These are phyloP conservation scores for Eulacestoma nigropectus DNA, from an alignment of 2,113 vertebrate genomes.

Conservation along the genomic window DNA sequence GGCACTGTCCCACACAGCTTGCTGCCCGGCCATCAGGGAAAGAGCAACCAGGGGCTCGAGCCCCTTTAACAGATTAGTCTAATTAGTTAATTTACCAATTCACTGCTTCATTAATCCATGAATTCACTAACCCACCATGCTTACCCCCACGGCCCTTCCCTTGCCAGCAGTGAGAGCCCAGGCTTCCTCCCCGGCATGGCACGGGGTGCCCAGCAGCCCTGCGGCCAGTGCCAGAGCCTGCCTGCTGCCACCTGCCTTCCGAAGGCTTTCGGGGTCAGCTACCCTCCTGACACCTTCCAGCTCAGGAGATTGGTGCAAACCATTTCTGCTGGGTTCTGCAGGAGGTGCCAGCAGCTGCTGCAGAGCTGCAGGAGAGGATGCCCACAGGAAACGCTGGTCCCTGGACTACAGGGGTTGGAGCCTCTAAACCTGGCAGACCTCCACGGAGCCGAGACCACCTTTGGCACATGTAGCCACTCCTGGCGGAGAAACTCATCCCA, in stretches of 20 bases:
- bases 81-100: background rate
- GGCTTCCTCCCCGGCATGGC: accelerated
- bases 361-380: background rate
- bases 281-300: background rate
- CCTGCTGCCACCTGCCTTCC: background rate
- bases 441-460: background rate
- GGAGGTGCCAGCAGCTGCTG: accelerated
- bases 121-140: background rate
- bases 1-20: background rate
- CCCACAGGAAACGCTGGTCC: background rate
- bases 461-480: background rate
- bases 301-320: accelerated
- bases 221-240: accelerated
- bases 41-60: background rate
- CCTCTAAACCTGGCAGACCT: background rate
- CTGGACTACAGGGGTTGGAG: accelerated
- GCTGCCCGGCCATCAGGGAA: background rate
- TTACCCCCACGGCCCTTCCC: accelerated
- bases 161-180: accelerated
- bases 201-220: accelerated
- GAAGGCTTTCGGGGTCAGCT: background rate
- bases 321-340: background rate
- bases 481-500: background rate
- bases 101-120: background rate
- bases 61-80: background rate